These are phyloP conservation scores for Heteromurus nitidus DNA, from an alignment of 2,888 invertebrate genomes.

Conservation along the genomic window DNA sequence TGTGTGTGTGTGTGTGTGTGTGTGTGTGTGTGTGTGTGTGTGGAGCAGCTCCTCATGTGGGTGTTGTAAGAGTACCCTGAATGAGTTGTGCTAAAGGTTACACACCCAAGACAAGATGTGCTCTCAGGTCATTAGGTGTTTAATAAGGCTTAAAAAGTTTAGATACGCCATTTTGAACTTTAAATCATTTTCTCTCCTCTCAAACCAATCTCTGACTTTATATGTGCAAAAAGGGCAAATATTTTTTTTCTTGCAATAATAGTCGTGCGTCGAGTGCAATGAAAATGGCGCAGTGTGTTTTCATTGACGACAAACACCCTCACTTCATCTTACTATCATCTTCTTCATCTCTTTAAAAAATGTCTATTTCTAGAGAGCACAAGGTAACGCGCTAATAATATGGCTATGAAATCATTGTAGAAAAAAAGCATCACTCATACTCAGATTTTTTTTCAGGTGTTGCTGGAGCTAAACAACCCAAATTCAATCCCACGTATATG, in stretches of 20 bases:
- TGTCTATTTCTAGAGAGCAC: background rate
- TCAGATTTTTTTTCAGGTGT: background rate
- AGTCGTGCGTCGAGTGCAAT: background rate
- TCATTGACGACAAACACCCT: background rate
- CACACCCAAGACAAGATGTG: conserved; percentile 32
- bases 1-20: background rate
- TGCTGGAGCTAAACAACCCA: conserved; percentile 8
- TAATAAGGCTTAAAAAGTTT: conserved; percentile 33
- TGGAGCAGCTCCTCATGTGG: no score
- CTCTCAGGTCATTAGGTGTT: conserved; percentile 32
- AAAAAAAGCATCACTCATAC: no score
- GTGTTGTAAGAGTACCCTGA: conserved; percentile 31
- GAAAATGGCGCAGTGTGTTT: background rate
- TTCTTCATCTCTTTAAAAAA: background rate
- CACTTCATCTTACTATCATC: background rate
- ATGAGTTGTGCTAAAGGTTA: conserved; percentile 27
- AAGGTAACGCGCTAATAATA: conserved; percentile 1
- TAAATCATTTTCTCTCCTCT: background rate
- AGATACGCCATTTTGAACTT: background rate
- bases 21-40: background rate
- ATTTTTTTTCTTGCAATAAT: no score
- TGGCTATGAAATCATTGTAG: background rate
- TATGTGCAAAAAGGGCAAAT: background rate
- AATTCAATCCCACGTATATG: background rate
- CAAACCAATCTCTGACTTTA: background rate